Evolutionary conservation across 1,140 invertebrate genomes (phyloP), one percentile per base, ranked within the genome.

Genomic region (Mya arenaria): DNA sequence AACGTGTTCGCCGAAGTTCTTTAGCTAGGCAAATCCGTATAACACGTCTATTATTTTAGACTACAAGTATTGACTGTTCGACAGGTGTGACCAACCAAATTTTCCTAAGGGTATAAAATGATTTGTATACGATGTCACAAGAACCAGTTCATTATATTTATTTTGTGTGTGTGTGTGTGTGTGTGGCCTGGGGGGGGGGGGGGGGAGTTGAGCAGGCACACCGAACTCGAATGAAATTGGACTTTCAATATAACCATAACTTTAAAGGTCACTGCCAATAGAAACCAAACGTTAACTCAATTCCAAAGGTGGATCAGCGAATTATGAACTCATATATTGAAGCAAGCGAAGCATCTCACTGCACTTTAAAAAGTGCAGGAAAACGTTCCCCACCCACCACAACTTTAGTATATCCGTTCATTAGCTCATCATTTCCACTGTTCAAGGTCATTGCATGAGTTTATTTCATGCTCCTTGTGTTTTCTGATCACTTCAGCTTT

Each of bases 401-500:
- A 28, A n/a, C 56, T 28, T 41, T 75, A 56, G 1, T 8, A 41
- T 75, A 75, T 75, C 73, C 73, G 60, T 75, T 75, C 73, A 75
- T 65, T 30, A 63, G 73, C 17, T 75, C 73, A 75, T 75, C 73
- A 75, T 75, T 48, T 75, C 73, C 73, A 75, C 8, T 23, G 30
- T n/a, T 63, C 36, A 75, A 58, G 34, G 15, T 65, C 73, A 75
- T 75, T 41, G 73, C 73, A 63, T 60, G 19, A n/a, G n/a, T n/a
- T 30, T 30, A 15, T 39, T 25, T 1, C n/a, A 19, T 56, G 58
- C 55, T 41, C 62, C 48, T 63, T 23, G 39, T 34, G 5, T 36
- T 75, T 75, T 75, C 73, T 75, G 73, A 75, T 75, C 73, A 75
- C 52, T 75, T 75, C 73, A 48, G 73, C 62, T 58, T 1, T 32